Percentiles rank a stretch among this genome's conserved stretches.
Evolutionary conservation across 2,797 vertebrate species (phyloP).

Genomic region (Enteromius viviparus): DNA sequence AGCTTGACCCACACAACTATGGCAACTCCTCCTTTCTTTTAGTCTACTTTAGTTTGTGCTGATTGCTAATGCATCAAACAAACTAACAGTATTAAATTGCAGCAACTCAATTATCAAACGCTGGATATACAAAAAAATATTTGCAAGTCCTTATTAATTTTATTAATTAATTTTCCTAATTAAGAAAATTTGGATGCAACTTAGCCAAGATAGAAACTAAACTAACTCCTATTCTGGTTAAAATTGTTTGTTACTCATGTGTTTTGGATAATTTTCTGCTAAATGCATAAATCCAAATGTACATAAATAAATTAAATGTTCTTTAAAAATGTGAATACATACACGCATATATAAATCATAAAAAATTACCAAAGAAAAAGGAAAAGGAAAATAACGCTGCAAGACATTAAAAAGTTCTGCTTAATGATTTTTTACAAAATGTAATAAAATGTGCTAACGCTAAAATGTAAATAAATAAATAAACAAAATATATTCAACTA

Average conservation of each 20-base stretch:
- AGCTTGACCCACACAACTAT: neutral
- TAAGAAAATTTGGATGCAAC: neutral
- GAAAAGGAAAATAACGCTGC: no score
- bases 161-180: neutral
- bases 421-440: no score
- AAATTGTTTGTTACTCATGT: neutral
- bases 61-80: neutral
- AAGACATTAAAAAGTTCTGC: neutral
- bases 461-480: neutral
- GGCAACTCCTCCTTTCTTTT: neutral
- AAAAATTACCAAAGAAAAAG: neutral
- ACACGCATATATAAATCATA: neutral
- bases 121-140: neutral
- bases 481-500: neutral
- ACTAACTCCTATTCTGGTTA: neutral
- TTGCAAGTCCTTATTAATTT: neutral
- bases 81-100: neutral
- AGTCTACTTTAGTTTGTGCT: neutral
- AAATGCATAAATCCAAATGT: neutral
- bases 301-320: neutral
- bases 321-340: neutral
- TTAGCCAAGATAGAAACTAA: neutral
- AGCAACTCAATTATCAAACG: neutral
- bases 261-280: neutral
- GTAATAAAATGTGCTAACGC: no score